Base-by-base conservation (phyloP, 2,888 invertebrate genomes). In the Synanthedon andrenaeformis region DNA sequence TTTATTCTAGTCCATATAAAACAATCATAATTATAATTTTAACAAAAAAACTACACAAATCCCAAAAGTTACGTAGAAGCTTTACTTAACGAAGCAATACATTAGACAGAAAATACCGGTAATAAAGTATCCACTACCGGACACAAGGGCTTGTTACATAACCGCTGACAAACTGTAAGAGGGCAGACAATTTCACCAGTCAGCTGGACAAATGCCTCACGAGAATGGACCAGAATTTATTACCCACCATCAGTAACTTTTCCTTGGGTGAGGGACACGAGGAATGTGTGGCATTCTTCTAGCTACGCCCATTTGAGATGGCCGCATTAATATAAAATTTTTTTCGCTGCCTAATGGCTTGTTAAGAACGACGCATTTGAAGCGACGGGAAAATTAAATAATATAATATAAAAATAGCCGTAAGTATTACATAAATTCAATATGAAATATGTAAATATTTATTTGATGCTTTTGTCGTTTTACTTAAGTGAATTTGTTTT, bases 151-250 rank as follows among this genome's bases (percentile, higher is more conserved):
- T 42, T 51, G 54, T 54, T 54, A 54, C 42, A 52, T 53, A 45
- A 51, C 51, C 35, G 28, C 54, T 51, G 50, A 52, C 57, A 54
- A 68, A 69, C 67, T 67, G 69, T 67, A 66, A 76, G 60, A 63
- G 59, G 60, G 57, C 61, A 58, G 64, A 68, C 66, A 60, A 66
- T 68, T 66, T 62, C 61, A 57, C 57, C 62, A 63, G 74, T 76
- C 74, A 72, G 67, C 67, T 60, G 75, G 77, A 79, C 80, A 79
- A 79, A 79, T 79, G 77, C 70, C 69, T 65, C 67, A 62, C 73
- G 69, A 76, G 79, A 76, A 75, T 74, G 74, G 76, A 62, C 69
- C 61, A 60, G 61, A 70, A 80, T 80, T 79, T 79, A 80, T 76
- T 64, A 61, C 67, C 61, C 41, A 62, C 72, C 65, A 80, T 80